These are phyloP conservation scores for Didymodactylos carnosus DNA, from an alignment of 2,888 invertebrate genomes.

Conservation along the genomic window DNA sequence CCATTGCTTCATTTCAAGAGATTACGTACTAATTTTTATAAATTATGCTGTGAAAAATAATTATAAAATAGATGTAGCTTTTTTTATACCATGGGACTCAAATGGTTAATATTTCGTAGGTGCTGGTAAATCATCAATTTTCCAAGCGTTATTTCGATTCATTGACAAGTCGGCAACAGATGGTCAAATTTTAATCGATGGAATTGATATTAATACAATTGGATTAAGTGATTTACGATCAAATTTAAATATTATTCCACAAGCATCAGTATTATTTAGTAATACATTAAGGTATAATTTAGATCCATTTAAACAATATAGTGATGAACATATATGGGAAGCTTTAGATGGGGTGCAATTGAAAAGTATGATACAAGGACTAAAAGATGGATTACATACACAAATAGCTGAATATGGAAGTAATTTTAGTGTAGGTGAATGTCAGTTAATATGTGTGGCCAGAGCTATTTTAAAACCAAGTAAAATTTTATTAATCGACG, in stretches of 20 bases:
- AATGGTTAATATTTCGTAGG: too few species aligned
- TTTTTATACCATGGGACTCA: too few species aligned
- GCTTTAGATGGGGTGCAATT: constrained; percentile 31
- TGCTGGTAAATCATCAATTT: constrained; percentile 6
- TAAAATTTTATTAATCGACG: constrained; percentile 29
- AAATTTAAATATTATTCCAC: constrained; percentile 18
- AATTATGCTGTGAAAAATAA: too few species aligned
- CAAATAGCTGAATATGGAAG: constrained; percentile 31
- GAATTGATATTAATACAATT: background rate
- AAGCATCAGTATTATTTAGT: constrained; percentile 31
- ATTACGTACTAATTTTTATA: too few species aligned
- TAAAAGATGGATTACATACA: constrained; percentile 22
- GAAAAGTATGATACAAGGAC: constrained; percentile 24
- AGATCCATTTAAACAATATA: constrained; percentile 29
- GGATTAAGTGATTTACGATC: constrained; percentile 8
- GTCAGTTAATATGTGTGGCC: constrained; percentile 31
- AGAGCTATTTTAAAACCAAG: constrained; percentile 30
- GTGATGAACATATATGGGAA: constrained; percentile 28
- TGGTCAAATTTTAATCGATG: constrained; percentile 11
- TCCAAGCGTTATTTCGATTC: constrained; percentile 7
- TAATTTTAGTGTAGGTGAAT: constrained; percentile 27
- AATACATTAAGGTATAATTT: constrained; percentile 31
- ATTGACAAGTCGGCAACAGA: constrained; percentile 3
- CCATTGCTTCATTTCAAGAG: too few species aligned
- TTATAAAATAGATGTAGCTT: too few species aligned